Evolutionary conservation across 2,888 invertebrate genomes (phyloP).

Genomic region (Thera obeliscata): DNA sequence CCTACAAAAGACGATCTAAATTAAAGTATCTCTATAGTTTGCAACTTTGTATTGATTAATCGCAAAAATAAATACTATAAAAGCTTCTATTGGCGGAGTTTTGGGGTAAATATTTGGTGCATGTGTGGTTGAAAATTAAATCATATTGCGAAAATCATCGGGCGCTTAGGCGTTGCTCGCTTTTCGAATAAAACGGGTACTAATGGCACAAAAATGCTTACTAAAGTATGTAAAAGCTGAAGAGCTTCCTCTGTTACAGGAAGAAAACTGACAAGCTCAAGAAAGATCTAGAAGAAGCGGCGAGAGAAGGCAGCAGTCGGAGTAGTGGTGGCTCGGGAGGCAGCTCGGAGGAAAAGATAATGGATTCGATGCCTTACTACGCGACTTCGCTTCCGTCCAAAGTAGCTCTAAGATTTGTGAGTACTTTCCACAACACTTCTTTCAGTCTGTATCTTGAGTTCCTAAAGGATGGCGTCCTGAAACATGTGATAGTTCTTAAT

Average conservation of each 20-base stretch:
- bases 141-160: constrained; percentile 15
- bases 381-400: constrained; percentile 86
- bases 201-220: constrained; percentile 13
- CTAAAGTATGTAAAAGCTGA: constrained; percentile 4
- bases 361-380: constrained; percentile 76
- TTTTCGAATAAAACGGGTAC: constrained; percentile 21
- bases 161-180: constrained; percentile 24
- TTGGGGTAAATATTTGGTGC: constrained; percentile 17
- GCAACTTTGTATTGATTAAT: constrained; percentile 16
- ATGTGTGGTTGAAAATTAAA: constrained; percentile 19
- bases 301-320: constrained; percentile 86
- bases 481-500: no score
- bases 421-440: constrained; percentile 56
- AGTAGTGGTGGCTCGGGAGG: constrained; percentile 72
- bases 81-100: constrained; percentile 14
- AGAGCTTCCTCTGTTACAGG: constrained; percentile 81
- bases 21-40: background rate
- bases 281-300: constrained; percentile 96
- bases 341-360: constrained; percentile 70
- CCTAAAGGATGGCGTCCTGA: no score
- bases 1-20: background rate
- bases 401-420: constrained; percentile 90
- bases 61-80: background rate
- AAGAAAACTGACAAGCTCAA: constrained; percentile 94
- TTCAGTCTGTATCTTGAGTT: background rate